These are phyloP conservation scores for Stichopus chloronotus DNA, from an alignment of 35 echinoderm and acorn worm species.

Conservation along the genomic window DNA sequence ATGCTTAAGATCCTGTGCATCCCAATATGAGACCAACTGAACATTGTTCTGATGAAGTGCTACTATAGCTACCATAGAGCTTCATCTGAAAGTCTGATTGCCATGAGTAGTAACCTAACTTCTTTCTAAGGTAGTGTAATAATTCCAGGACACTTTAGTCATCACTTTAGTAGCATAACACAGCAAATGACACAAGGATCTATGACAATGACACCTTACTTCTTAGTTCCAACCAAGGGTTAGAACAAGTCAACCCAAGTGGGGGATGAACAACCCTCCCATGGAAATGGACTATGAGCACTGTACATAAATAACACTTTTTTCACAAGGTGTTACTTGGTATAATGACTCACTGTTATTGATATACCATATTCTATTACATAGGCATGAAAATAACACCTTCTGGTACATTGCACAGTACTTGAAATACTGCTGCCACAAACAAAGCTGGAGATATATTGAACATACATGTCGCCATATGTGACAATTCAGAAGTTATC, in stretches of 20 bases:
- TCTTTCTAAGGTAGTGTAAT: too few species aligned
- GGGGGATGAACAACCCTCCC: background rate
- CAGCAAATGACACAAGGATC: background rate
- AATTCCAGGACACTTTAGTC: too few species aligned
- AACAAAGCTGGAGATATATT: background rate
- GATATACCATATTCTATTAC: background rate
- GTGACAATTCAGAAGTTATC: background rate
- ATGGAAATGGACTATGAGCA: background rate
- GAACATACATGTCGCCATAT: background rate
- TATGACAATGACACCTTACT: conserved; percentile 7
- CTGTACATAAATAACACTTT: background rate
- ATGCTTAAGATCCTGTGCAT: too few species aligned
- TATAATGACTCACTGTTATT: conserved; percentile 18
- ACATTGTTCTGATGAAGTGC: too few species aligned
- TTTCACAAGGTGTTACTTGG: conserved; percentile 27
- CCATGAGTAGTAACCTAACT: too few species aligned
- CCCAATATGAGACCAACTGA: too few species aligned
- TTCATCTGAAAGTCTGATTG: too few species aligned
- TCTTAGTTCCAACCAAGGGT: background rate
- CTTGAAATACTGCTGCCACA: too few species aligned
- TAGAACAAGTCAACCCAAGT: background rate
- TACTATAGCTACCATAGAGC: too few species aligned
- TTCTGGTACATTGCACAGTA: background rate
- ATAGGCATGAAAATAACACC: conserved; percentile 28
- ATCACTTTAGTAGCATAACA: background rate